Evolutionary conservation across 1,140 invertebrate species (phyloP), one percentile per base, ranked within the genome.

Genomic region (Pseudoatta argentina): DNA sequence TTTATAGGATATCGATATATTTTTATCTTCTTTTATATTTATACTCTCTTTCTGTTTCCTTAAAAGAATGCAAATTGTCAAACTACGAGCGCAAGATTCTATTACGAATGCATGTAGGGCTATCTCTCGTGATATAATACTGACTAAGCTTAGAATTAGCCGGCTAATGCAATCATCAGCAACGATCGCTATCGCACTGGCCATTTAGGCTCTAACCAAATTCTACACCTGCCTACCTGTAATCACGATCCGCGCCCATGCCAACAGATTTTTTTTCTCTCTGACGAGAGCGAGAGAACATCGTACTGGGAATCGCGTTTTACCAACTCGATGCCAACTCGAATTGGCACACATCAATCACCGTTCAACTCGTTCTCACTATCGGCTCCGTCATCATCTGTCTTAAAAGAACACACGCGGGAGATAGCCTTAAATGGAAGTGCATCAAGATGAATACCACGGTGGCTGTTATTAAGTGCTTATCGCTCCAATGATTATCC

Each of bases 181-280:
- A 73, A 77, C 73, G 91, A 92, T 92, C 76, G 82, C 82, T 91
- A 92, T 92, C 91, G 72, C 57, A 39, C 51, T 88, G 77, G 86
- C 86, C 86, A 92, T 92, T 92, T 91, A 90, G 85, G 71, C 67
- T 79, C 78, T 88, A 87, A 88, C 78, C 83, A 88, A 87, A 91
- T 85, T 90, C 90, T 87, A 87, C 91, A 92, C 91, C 91, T 92
- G 92, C 88, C 86, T 87, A 85, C 91, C 86, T 83, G 73, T 78
- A 91, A 91, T 91, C 87, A 89, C 76, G 73, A 87, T 82, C 34
- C 79, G 81, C 79, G 73, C 48, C 79, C 64, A 83, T 71, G 86
- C 77, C 86, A 89, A 91, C 71, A 89, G 88, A 91, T 89, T 91
- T 91, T 88, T 88, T 57, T 77, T 66, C 2, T 72, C 34, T 57